phyloP scores from a whole-genome alignment of 2,113 vertebrate species.

The Ramphastos sulfuratus region DNA sequence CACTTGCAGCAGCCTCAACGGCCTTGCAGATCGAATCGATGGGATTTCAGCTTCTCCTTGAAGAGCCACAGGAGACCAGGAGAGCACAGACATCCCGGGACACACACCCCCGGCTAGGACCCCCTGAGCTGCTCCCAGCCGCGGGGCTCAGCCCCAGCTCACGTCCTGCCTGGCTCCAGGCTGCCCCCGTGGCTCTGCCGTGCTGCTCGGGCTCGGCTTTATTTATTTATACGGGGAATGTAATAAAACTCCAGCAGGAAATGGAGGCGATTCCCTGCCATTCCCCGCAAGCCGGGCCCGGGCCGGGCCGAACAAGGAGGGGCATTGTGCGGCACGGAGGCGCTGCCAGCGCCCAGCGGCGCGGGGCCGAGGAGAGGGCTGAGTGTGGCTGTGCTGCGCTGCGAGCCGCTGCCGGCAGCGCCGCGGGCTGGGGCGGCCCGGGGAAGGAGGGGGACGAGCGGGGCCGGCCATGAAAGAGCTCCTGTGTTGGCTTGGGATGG shows the following conservation, averaged over 20 bases:
- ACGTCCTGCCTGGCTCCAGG: slow-evolving; percentile 16
- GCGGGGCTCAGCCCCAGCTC: background rate
- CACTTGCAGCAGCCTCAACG: rapidly evolving
- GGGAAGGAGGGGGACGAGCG: background rate
- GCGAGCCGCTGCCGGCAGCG: rapidly evolving
- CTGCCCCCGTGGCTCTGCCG: background rate
- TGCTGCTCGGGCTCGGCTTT: slow-evolving; percentile 48
- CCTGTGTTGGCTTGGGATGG: background rate
- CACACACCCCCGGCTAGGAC: too few relatives aligned
- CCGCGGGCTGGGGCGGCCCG: rapidly evolving
- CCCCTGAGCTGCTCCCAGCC: background rate
- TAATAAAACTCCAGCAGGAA: slow-evolving; percentile 74
- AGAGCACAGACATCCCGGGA: rapidly evolving
- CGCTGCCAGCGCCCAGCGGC: slow-evolving; percentile 9
- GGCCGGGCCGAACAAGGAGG: slow-evolving; percentile 54
- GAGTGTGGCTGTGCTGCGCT: background rate
- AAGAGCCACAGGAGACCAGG: rapidly evolving
- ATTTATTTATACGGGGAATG: slow-evolving; percentile 71
- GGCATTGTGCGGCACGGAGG: slow-evolving; percentile 20
- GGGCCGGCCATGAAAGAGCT: background rate
- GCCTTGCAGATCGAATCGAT: background rate
- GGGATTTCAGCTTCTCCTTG: background rate
- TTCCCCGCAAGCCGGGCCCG: slow-evolving; percentile 41
- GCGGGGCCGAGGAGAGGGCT: slow-evolving; percentile 31
- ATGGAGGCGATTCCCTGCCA: slow-evolving; percentile 70